These are phyloP conservation scores for Xiphorhynchus erythropygius DNA, from an alignment of 2,797 vertebrate genomes.

Conservation along the genomic window DNA sequence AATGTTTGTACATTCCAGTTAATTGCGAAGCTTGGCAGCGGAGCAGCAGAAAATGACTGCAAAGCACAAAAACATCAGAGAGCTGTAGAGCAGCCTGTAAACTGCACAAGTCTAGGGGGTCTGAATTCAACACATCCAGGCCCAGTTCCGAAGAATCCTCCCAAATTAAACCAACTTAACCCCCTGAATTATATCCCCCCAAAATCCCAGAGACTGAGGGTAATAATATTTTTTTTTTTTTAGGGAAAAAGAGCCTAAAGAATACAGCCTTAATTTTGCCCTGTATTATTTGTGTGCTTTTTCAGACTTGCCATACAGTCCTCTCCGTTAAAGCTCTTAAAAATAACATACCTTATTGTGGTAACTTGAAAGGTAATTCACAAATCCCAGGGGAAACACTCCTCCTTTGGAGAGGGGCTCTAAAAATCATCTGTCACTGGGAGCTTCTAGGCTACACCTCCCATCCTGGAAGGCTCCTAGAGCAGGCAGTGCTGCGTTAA, in stretches of 20 bases:
- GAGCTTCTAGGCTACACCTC: not conserved
- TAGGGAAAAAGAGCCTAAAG: not conserved
- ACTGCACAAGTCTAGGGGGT: not conserved
- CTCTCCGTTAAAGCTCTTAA: not conserved
- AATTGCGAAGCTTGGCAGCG: constrained; percentile 24
- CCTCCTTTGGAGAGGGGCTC: not conserved
- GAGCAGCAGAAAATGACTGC: constrained; percentile 33
- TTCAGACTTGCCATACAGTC: not conserved
- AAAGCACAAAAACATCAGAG: constrained; percentile 35
- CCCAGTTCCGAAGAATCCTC: not conserved
- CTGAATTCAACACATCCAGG: not conserved
- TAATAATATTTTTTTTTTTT: not conserved
- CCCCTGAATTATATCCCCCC: not conserved
- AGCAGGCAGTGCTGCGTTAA: constrained; percentile 22
- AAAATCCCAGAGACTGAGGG: not conserved
- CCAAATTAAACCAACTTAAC: not conserved
- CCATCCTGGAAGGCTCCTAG: constrained; percentile 33
- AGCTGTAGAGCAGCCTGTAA: not conserved
- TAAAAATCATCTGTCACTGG: not conserved
- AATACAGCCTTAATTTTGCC: not conserved
- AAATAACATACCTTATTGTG: not conserved
- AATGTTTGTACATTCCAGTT: constrained; percentile 45
- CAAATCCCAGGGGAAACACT: not conserved
- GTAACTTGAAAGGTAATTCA: not conserved
- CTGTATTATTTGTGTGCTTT: not conserved